These are phyloP conservation scores for Orchesella cincta DNA, from an alignment of 1,140 invertebrate species.

Conservation along the genomic window DNA sequence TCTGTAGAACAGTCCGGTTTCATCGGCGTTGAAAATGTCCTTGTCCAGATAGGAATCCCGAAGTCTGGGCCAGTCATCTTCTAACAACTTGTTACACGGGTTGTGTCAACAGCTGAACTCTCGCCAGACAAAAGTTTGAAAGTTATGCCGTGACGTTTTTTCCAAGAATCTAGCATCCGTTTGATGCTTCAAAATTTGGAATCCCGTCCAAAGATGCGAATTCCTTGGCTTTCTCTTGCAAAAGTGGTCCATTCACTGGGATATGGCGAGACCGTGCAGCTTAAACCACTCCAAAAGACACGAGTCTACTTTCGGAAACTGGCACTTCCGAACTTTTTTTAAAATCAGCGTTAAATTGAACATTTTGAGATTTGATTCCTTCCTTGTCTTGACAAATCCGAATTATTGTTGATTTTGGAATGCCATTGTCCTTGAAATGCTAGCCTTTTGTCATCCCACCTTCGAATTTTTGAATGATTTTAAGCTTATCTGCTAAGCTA, in stretches of 20 bases:
- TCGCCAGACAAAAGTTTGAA: slow-evolving; percentile 46
- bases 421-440: neutral
- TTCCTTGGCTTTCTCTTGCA: slow-evolving; percentile 49
- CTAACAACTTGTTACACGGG: slow-evolving; percentile 9
- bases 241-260: slow-evolving; percentile 42
- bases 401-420: no score
- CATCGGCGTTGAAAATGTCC: slow-evolving; percentile 59
- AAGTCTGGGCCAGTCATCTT: slow-evolving; percentile 35
- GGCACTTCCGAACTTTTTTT: slow-evolving; percentile 7
- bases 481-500: neutral
- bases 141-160: slow-evolving; percentile 40
- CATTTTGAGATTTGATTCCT: neutral
- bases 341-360: neutral
- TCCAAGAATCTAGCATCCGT: slow-evolving; percentile 52
- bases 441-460: neutral
- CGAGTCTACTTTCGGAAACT: slow-evolving; percentile 26
- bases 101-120: slow-evolving; percentile 35
- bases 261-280: slow-evolving; percentile 20
- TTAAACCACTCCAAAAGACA: slow-evolving; percentile 29
- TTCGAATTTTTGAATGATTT: neutral
- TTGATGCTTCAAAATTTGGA: slow-evolving; percentile 51
- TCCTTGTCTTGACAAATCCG: neutral
- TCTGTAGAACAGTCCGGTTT: slow-evolving; percentile 59
- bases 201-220: slow-evolving; percentile 47
- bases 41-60: slow-evolving; percentile 53